phyloP scores from a whole-genome alignment of 1,140 invertebrate genomes.

The Colletes latitarsis region DNA sequence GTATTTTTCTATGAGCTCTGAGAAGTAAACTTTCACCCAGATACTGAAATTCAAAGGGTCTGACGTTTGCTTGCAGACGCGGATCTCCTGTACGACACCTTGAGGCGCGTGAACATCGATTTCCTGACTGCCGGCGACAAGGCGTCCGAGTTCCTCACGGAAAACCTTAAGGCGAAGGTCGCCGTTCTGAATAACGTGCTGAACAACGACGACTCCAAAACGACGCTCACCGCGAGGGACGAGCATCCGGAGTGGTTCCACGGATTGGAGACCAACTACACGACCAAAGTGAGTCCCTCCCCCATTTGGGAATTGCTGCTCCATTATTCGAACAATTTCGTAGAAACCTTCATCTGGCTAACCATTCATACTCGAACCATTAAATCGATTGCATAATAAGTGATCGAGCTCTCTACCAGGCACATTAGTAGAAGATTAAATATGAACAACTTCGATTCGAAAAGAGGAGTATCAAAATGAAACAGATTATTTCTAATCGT shows the following conservation, averaged over 20 bases:
- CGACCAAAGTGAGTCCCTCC: slow-evolving; percentile 83
- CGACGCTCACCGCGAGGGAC: slow-evolving; percentile 81
- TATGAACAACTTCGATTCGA: too few species aligned
- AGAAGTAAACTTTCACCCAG: too few species aligned
- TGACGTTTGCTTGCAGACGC: slow-evolving; percentile 79
- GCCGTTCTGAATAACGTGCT: slow-evolving; percentile 77
- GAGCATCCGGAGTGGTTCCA: slow-evolving; percentile 89
- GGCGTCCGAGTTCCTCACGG: slow-evolving; percentile 84
- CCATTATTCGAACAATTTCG: too few species aligned
- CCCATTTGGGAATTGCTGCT: too few species aligned
- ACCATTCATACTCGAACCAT: too few species aligned
- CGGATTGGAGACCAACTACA: slow-evolving; percentile 85
- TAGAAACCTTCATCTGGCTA: too few species aligned
- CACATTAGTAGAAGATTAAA: too few species aligned
- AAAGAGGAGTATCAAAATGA: too few species aligned
- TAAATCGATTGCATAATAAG: too few species aligned
- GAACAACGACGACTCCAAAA: slow-evolving; percentile 82
- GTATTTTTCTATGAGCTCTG: not conserved
- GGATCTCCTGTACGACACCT: slow-evolving; percentile 83
- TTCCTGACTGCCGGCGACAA: slow-evolving; percentile 84
- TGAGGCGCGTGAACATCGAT: slow-evolving; percentile 84
- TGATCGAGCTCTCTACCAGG: too few species aligned
- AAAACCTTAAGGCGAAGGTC: slow-evolving; percentile 85
- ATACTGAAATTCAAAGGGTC: not conserved
- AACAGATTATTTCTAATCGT: too few species aligned